Evolutionary conservation across 1,140 invertebrate species (phyloP).

Genomic region (Temnothorax curvispinosus): DNA sequence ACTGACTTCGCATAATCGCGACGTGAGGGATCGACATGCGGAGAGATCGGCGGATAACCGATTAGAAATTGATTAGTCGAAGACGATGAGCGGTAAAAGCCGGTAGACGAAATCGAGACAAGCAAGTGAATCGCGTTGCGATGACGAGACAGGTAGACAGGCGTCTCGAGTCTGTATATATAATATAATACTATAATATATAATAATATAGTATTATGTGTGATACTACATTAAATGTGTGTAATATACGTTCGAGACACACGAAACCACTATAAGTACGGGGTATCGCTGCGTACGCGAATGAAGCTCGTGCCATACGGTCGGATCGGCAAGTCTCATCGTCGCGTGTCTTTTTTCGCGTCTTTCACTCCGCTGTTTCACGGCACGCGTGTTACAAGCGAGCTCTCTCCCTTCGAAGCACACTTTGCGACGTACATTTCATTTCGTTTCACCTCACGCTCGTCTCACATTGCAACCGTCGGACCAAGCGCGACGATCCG

Average conservation of each 20-base stretch:
- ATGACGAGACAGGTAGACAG: neutral
- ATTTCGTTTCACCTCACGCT: constrained; percentile 36
- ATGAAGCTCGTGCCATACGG: neutral
- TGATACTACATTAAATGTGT: constrained; percentile 33
- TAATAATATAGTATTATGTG: constrained; percentile 33
- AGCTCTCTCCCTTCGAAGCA: constrained; percentile 40
- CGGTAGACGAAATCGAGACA: neutral
- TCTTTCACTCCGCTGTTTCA: constrained; percentile 19
- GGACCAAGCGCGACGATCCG: constrained; percentile 14
- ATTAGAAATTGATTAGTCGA: neutral
- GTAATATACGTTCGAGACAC: constrained; percentile 18
- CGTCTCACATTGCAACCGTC: constrained; percentile 21
- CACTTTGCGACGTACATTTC: constrained; percentile 29
- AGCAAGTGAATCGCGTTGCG: neutral
- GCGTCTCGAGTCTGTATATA: constrained; percentile 16
- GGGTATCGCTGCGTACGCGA: neutral
- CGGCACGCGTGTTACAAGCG: neutral
- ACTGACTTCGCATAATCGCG: neutral
- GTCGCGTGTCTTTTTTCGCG: neutral
- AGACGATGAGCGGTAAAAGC: neutral
- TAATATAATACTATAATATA: constrained; percentile 17
- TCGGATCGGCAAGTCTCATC: constrained; percentile 15
- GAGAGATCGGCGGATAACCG: neutral
- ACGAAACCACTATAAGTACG: neutral
- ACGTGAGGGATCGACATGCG: neutral